These are phyloP conservation scores for Zaprionus lachaisei DNA, from an alignment of 1,140 invertebrate species.

Conservation along the genomic window DNA sequence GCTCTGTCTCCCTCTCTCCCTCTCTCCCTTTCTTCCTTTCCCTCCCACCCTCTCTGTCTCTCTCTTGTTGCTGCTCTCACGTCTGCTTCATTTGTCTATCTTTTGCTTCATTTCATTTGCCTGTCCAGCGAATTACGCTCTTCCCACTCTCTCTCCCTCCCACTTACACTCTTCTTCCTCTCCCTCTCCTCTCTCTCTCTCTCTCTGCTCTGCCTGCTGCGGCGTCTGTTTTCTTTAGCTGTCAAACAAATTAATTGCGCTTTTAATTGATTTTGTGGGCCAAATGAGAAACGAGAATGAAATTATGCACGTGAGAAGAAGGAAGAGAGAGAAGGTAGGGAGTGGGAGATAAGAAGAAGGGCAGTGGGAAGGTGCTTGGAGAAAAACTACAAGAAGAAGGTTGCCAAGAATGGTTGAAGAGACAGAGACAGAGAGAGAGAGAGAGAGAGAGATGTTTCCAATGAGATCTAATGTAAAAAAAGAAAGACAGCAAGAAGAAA, in stretches of 20 bases:
- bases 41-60: background rate
- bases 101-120: slow-evolving; percentile 53
- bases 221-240: slow-evolving; percentile 74
- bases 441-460: too few species aligned
- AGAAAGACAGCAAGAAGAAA: too few species aligned
- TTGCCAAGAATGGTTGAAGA: too few species aligned
- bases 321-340: background rate
- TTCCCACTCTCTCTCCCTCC: background rate
- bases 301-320: slow-evolving; percentile 28
- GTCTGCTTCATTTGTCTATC: slow-evolving; percentile 36
- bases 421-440: too few species aligned
- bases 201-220: background rate
- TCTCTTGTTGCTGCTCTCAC: slow-evolving; percentile 25
- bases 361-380: too few species aligned
- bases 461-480: too few species aligned
- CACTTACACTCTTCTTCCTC: background rate
- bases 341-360: too few species aligned
- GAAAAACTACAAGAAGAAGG: too few species aligned
- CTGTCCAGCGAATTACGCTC: slow-evolving; percentile 7
- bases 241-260: slow-evolving; percentile 81
- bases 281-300: slow-evolving; percentile 41
- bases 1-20: slow-evolving; percentile 4
- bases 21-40: background rate
- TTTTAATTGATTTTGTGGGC: slow-evolving; percentile 76
- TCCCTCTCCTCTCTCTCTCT: background rate